These are phyloP conservation scores for Sarcophaga peregrina DNA, from an alignment of 1,140 invertebrate species.

Conservation along the genomic window DNA sequence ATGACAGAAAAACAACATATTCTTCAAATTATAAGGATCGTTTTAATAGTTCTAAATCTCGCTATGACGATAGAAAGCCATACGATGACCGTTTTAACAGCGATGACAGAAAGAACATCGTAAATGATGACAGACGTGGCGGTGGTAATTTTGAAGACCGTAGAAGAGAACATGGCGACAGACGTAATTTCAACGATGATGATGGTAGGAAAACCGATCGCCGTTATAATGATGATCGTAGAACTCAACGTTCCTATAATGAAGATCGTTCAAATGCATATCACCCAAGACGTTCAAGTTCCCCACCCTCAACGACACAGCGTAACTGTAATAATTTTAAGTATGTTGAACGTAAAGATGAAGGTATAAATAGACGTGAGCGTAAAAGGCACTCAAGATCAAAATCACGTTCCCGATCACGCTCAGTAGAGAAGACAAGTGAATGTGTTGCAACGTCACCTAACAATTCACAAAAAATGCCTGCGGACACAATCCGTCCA, in stretches of 20 bases:
- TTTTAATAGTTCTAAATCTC: background rate
- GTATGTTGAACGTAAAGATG: constrained; percentile 27
- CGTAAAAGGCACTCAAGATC: constrained; percentile 41
- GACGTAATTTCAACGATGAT: constrained; percentile 27
- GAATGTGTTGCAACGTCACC: background rate
- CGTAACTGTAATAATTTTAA: constrained; percentile 14
- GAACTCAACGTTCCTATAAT: constrained; percentile 35
- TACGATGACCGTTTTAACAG: background rate
- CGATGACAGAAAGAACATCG: background rate
- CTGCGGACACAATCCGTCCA: background rate
- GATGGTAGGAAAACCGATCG: constrained; percentile 12
- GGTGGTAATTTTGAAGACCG: background rate
- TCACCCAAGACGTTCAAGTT: background rate
- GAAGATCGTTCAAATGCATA: constrained; percentile 23
- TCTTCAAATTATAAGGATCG: constrained; percentile 20
- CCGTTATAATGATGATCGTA: constrained; percentile 39
- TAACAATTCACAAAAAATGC: constrained; percentile 1
- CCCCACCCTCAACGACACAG: background rate
- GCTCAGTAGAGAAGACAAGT: constrained; percentile 30
- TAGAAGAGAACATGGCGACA: constrained; percentile 24
- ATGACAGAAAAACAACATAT: constrained; percentile 21
- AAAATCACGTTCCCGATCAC: background rate
- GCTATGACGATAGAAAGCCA: constrained; percentile 15
- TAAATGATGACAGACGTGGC: constrained; percentile 12
- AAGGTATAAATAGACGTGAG: background rate